A percentile compares a stretch with the other conserved stretches of the same genome.
These are phyloP conservation scores for Tachina fera DNA, from an alignment of 2,888 invertebrate species.

Conservation along the genomic window DNA sequence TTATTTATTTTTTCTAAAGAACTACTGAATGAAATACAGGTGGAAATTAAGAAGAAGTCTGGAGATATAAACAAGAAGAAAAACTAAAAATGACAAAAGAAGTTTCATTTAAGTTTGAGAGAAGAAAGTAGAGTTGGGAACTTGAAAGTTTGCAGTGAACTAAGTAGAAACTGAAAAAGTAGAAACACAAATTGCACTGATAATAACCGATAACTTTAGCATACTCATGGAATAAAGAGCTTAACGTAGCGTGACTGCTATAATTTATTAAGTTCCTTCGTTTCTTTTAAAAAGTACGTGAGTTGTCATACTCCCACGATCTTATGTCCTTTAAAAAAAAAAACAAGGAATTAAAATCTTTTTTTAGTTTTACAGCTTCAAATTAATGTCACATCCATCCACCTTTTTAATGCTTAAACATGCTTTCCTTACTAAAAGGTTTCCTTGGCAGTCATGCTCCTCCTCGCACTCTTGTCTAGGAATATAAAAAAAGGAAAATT, in stretches of 20 bases:
- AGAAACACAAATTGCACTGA: too few relatives aligned
- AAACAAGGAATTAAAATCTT: not conserved
- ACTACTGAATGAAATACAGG: conserved; percentile 25
- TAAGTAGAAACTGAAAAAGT: too few relatives aligned
- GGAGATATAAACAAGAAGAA: not conserved
- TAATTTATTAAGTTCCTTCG: too few relatives aligned
- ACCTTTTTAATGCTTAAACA: not conserved
- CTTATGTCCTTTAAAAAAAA: not conserved
- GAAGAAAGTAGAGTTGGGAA: not conserved
- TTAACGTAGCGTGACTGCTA: too few relatives aligned
- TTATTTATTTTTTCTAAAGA: not conserved
- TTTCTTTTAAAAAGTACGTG: too few relatives aligned
- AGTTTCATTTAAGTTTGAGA: not conserved
- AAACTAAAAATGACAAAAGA: not conserved
- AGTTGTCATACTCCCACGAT: too few relatives aligned
- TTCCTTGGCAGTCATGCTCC: not conserved
- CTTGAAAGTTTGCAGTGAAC: too few relatives aligned
- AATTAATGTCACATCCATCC: too few relatives aligned
- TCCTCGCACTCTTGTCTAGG: not conserved
- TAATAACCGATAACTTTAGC: too few relatives aligned
- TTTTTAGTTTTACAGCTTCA: not conserved
- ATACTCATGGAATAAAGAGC: too few relatives aligned
- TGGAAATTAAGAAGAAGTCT: conserved; percentile 2
- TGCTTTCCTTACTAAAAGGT: not conserved
- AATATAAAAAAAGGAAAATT: not conserved